A percentile compares a stretch with the other conserved stretches of the same genome.
Conservation (phyloP, 64 coral and sea anemone species). For the Actinia tenebrosa region DNA sequence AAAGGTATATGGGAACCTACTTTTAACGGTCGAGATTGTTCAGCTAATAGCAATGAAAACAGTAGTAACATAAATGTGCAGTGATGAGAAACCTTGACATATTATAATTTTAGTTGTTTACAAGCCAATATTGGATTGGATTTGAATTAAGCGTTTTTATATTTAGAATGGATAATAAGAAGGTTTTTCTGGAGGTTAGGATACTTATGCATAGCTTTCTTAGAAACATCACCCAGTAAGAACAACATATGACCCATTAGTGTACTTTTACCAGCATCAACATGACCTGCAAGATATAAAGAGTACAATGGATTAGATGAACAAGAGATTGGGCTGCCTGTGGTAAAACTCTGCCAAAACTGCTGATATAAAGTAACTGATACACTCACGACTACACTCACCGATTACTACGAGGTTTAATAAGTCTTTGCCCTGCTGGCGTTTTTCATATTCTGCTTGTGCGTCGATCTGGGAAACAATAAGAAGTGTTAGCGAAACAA, state of each 20-base stretch:
- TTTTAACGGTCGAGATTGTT: too few species aligned
- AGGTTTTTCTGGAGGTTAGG: constrained; percentile 38
- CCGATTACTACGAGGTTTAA: constrained; percentile 97
- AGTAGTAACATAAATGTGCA: too few species aligned
- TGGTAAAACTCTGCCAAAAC: background rate
- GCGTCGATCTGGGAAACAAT: constrained; percentile 41
- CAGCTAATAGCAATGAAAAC: too few species aligned
- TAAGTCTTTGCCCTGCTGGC: constrained; percentile 71
- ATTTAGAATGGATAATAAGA: background rate
- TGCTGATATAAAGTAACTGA: background rate
- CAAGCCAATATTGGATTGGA: background rate
- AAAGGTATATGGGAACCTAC: too few species aligned
- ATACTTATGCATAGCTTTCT: constrained; percentile 99
- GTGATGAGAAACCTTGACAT: too few species aligned
- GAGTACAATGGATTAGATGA: too few species aligned
- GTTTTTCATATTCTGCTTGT: constrained; percentile 57
- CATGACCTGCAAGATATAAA: constrained; percentile 67
- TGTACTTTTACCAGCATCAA: constrained; percentile 98
- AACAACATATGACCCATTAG: constrained; percentile 94
- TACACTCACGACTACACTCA: constrained; percentile 33
- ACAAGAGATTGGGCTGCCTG: too few species aligned
- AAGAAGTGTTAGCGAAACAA: background rate
- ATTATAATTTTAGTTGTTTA: too few species aligned
- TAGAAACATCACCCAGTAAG: constrained; percentile 84
- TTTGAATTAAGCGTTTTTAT: too few species aligned